Conservation (phyloP, 2,113 vertebrate species). For the Ginglymostoma cirratum region DNA sequence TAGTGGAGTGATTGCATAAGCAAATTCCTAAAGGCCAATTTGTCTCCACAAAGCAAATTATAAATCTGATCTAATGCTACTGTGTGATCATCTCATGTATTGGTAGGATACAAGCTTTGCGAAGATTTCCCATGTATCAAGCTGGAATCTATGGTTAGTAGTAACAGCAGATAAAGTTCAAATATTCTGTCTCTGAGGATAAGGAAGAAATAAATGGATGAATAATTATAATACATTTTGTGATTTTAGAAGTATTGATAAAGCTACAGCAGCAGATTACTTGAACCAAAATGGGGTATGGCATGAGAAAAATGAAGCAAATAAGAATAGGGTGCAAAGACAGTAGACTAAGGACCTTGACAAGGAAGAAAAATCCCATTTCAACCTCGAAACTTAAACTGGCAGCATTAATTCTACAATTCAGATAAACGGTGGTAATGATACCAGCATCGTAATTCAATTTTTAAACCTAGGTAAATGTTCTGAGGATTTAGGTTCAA, state of each 20-base stretch:
- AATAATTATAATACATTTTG: not conserved
- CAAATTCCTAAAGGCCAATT: not conserved
- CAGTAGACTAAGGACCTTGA: not conserved
- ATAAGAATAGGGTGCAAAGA: not conserved
- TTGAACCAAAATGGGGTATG: not conserved
- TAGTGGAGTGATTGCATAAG: not conserved
- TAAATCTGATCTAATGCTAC: not conserved
- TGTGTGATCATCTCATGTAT: not conserved
- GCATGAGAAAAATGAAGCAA: not conserved
- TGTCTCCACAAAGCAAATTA: not conserved
- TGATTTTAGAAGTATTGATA: not conserved
- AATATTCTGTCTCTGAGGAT: not conserved
- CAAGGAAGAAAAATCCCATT: not conserved
- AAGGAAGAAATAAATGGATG: not conserved
- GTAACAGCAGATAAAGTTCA: not conserved
- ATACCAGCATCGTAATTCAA: no score
- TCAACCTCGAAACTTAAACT: no score
- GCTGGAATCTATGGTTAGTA: not conserved
- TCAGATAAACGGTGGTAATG: no score
- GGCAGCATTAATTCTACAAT: not conserved
- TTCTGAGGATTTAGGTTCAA: no score
- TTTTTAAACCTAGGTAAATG: no score
- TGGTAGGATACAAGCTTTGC: not conserved
- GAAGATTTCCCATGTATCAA: not conserved
- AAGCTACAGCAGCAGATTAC: not conserved